Base-by-base conservation (phyloP, 2,113 vertebrate genomes). In the Anarrhichthys ocellatus region DNA sequence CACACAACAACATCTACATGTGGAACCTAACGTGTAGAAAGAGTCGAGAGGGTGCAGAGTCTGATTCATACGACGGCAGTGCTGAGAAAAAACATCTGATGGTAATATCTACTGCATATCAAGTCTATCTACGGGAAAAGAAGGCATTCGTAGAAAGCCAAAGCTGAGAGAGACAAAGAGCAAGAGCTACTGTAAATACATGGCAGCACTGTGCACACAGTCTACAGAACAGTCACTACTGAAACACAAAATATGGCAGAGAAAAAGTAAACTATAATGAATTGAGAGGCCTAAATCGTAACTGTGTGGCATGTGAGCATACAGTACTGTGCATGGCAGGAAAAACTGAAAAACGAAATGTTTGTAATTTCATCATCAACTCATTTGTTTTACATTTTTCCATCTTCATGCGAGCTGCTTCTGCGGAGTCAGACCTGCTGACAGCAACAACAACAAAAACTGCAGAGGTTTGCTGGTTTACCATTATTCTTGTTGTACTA, bases 91-190 rank as follows among this genome's bases (percentile, higher is more conserved):
- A 71, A 71, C 58, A 58, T 80, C 75, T 42, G 68, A 44, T 27
- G 69, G 27, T 59, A 34, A 76, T 0, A 56, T 77, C 72, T 81
- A 76, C 50, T 46, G 65, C 69, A 73, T 54, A n/a, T 54, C 59
- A 72, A 69, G 32, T 40, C 38, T 11, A 73, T 58, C 75, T 50
- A 24, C 50, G 54, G n/a, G 76, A 22, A 70, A 48, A 77, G 58
- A 62, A 71, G 74, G 78, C 83, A 80, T 81, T 82, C 71, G 38
- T 17, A 71, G 38, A 40, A 38, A 87, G 69, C 59, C 46, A 48
- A 73, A 88, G 90, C 76, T 76, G 72, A 85, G 58, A 81, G 71
- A 50, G 59, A 83, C 34, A 72, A 42, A 65, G 65, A 85, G 67
- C 9, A 48, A 61, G 61, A 80, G 69, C 82, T 81, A 69, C 72